phyloP scores from a whole-genome alignment of 2,113 vertebrate species.

The Saguinus midas region DNA sequence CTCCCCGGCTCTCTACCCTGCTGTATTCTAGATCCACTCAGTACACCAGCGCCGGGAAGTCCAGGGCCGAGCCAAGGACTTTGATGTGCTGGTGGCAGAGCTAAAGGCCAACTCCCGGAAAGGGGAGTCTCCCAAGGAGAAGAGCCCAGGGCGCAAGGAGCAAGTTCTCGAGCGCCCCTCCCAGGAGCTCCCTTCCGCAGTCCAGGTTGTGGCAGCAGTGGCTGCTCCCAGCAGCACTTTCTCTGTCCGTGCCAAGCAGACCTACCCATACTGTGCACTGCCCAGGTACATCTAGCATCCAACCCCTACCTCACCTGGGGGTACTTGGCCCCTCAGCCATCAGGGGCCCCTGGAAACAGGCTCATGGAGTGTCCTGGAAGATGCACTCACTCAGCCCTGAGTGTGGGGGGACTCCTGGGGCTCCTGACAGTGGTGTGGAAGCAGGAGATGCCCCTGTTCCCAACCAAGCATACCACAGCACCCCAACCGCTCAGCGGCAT shows the following conservation, averaged over 20 bases:
- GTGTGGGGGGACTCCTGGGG: background rate
- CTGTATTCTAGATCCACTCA: constrained; percentile 90
- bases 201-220: constrained; percentile 78
- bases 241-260: constrained; percentile 85
- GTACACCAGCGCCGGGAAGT: constrained; percentile 95
- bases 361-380: background rate
- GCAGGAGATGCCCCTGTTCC: background rate
- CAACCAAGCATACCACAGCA: background rate
- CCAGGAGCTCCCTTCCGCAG: constrained; percentile 74
- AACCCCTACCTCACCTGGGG: background rate
- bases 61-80: constrained; percentile 91
- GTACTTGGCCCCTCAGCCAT: background rate
- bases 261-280: constrained; percentile 84
- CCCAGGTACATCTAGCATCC: constrained; percentile 82
- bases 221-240: constrained; percentile 73
- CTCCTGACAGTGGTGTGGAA: background rate
- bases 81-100: constrained; percentile 94
- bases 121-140: constrained; percentile 89
- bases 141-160: constrained; percentile 83
- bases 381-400: background rate
- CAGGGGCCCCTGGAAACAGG: background rate
- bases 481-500: background rate
- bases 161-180: constrained; percentile 49
- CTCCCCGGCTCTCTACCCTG: background rate
- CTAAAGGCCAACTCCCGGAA: constrained; percentile 87